Evolutionary conservation across 2,113 vertebrate species (phyloP), one percentile per base, ranked within the genome.

Genomic region (Tenrec ecaudatus): DNA sequence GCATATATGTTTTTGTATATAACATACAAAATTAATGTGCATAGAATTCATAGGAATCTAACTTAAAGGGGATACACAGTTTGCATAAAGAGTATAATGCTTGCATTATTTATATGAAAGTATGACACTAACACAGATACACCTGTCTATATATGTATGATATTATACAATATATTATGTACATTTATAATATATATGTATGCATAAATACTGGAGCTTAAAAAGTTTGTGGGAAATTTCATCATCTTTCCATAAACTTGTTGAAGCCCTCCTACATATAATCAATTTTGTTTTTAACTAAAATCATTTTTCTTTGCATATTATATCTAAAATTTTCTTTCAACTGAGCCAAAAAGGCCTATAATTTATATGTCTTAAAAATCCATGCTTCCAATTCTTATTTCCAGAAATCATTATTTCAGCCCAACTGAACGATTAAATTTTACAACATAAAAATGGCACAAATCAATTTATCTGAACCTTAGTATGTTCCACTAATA

Each of bases 401-500:
- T 77, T 53, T 86, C n/a, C 8, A 53, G 53, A 89, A 93, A 66
- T 88, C 17, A 82, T 80, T 80, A 77, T 20, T 33, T 93, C 80
- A 10, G 7, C 10, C 33, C 79, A 43, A 29, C 6, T 79, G 16
- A 90, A 58, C 40, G 75, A 91, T 91, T 94, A 77, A 88, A 93
- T 78, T 93, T 77, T 82, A 57, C 6, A 81, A 53, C 14, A 43
- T 82, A 77, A 93, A 83, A 89, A 43, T 40, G 76, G 25, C 4
- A 91, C 79, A 86, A 86, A 71, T 33, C 38, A 93, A 78, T 73
- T 86, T 47, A 89, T 29, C 53, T 20, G 69, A 84, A 69, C 14
- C 8, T 66, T 29, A 80, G 6, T 62, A 38, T 75, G 43, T 53
- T 82, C 53, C 83, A 57, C 23, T 43, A 90, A 69, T 36, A 84